Evolutionary conservation across 1,140 invertebrate species (phyloP).

Genomic region (Cydia strobilella): DNA sequence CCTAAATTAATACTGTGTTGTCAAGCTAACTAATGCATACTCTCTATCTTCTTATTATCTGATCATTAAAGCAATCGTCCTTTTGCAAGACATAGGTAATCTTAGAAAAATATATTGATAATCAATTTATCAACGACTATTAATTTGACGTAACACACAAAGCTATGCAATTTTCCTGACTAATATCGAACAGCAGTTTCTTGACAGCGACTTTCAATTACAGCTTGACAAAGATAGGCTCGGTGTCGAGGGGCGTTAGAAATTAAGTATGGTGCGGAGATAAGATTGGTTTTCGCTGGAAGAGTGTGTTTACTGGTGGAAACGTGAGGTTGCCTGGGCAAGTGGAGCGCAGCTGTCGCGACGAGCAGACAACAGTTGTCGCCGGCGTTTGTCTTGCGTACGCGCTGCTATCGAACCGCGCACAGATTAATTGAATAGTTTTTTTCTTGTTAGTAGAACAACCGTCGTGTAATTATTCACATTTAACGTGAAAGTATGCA

Average conservation of each 20-base stretch:
- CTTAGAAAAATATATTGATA: conserved; percentile 38
- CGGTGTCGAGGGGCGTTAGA: conserved; percentile 32
- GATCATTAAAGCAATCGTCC: background rate
- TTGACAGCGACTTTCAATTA: conserved; percentile 58
- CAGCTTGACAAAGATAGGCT: conserved; percentile 39
- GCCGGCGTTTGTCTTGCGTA: conserved; percentile 61
- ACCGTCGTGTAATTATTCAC: conserved; percentile 33
- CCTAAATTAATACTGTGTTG: too few species aligned
- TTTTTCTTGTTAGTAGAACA: conserved; percentile 48
- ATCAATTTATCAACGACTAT: conserved; percentile 46
- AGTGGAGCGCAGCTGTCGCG: conserved; percentile 74
- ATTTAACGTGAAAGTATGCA: background rate
- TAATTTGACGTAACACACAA: conserved; percentile 53
- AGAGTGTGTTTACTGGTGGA: conserved; percentile 16
- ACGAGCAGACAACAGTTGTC: conserved; percentile 76
- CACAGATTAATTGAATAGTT: conserved; percentile 60
- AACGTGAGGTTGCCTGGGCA: conserved; percentile 34
- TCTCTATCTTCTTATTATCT: too few species aligned
- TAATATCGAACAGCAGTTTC: conserved; percentile 58
- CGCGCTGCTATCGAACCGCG: conserved; percentile 51
- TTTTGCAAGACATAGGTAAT: background rate
- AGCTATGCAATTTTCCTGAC: conserved; percentile 54
- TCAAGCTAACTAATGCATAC: too few species aligned
- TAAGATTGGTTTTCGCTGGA: conserved; percentile 40
- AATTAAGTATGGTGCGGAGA: conserved; percentile 38